Evolutionary conservation across 2,888 invertebrate species (phyloP).

Genomic region (Eilema depressum): DNA sequence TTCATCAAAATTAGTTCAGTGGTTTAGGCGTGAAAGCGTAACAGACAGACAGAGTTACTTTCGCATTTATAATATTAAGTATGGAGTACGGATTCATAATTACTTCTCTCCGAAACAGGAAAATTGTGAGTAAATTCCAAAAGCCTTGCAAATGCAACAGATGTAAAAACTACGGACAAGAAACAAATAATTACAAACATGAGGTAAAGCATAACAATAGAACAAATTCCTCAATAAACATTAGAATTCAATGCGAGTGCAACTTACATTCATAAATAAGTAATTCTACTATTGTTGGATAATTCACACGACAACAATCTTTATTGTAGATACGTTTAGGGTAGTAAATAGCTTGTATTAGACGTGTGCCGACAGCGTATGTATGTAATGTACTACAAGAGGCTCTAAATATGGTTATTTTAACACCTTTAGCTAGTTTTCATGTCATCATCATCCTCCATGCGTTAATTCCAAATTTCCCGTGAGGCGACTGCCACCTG

Average conservation of each 20-base stretch:
- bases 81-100: no score
- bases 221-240: slow-evolving; percentile 35
- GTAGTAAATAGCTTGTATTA: not conserved
- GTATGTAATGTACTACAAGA: no score
- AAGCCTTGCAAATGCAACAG: not conserved
- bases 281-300: slow-evolving; percentile 26
- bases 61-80: no score
- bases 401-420: not conserved
- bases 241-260: slow-evolving; percentile 38
- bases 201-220: slow-evolving; percentile 6
- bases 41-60: no score
- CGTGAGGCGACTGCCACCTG: no score
- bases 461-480: no score
- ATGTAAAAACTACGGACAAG: not conserved
- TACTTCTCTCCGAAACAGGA: not conserved
- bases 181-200: slow-evolving; percentile 19
- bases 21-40: no score
- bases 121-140: not conserved
- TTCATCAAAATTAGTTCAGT: no score
- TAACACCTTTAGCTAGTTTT: slow-evolving; percentile 6
- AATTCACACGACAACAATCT: slow-evolving; percentile 20
- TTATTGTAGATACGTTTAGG: not conserved
- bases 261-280: slow-evolving; percentile 21
- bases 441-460: no score
- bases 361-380: not conserved